Conservation (phyloP, 2,888 invertebrate genomes). For the Strigamia transsilvanica region DNA sequence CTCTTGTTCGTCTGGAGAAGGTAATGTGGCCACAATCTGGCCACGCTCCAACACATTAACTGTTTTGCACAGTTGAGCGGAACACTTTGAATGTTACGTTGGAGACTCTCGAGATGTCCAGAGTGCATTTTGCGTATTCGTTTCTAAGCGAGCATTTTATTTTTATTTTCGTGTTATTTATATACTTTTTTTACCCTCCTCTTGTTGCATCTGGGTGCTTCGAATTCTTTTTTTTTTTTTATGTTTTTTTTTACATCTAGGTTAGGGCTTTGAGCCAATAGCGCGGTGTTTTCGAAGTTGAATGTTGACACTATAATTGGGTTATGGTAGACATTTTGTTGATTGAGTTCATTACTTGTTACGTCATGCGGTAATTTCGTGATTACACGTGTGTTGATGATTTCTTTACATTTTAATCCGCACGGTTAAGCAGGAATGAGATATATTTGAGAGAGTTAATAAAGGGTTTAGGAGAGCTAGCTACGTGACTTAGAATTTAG, state of each 20-base stretch:
- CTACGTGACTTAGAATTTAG: constrained; percentile 25
- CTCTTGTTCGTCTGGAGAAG: constrained; percentile 31
- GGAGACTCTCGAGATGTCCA: constrained; percentile 18
- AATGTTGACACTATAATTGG: constrained; percentile 46
- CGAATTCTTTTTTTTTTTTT: background rate
- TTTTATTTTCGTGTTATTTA: constrained; percentile 50
- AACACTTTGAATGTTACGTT: constrained; percentile 27
- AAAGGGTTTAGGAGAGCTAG: constrained; percentile 42
- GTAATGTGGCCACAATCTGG: constrained; percentile 49
- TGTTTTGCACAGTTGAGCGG: constrained; percentile 37
- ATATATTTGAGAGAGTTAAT: constrained; percentile 4
- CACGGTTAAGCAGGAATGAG: constrained; percentile 12
- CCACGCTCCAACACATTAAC: constrained; percentile 42
- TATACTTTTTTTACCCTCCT: constrained; percentile 54
- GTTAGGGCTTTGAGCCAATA: constrained; percentile 27
- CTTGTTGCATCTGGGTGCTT: background rate
- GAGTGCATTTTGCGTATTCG: constrained; percentile 56
- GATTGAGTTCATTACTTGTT: constrained; percentile 43
- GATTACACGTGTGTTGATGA: constrained; percentile 12
- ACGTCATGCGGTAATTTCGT: constrained; percentile 34
- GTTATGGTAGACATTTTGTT: constrained; percentile 27
- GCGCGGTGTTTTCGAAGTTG: constrained; percentile 8
- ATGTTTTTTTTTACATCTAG: background rate
- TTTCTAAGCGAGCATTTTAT: constrained; percentile 54
- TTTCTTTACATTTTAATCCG: constrained; percentile 33